These are phyloP conservation scores for Diplolepis rosae DNA, from an alignment of 2,888 invertebrate species.

Conservation along the genomic window DNA sequence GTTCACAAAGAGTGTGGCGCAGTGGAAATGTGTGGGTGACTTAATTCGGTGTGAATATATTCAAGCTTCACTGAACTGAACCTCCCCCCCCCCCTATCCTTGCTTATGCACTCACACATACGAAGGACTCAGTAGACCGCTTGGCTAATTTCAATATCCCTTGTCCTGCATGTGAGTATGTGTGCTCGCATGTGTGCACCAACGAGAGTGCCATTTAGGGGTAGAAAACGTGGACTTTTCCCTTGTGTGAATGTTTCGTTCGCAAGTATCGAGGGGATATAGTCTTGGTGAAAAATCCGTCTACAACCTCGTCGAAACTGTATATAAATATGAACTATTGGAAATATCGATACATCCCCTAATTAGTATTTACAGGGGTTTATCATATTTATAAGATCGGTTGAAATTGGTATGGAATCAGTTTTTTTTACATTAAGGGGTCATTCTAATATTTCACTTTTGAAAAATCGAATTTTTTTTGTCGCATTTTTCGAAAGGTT, in stretches of 20 bases:
- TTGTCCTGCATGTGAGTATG: conserved; percentile 18
- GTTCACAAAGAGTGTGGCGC: conserved; percentile 34
- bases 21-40: conserved; percentile 61
- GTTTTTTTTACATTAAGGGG: too few relatives aligned
- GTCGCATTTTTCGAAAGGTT: too few relatives aligned
- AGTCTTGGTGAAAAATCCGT: conserved; percentile 48
- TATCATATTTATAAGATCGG: too few relatives aligned
- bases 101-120: conserved; percentile 22
- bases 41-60: conserved; percentile 62
- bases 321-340: conserved; percentile 20
- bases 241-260: conserved; percentile 33
- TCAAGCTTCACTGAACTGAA: conserved; percentile 60
- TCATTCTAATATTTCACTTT: too few relatives aligned
- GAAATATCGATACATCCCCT: conserved; percentile 6
- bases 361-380: too few relatives aligned
- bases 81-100: conserved; percentile 35
- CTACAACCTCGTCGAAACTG: conserved; percentile 9
- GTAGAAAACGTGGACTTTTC: conserved; percentile 27
- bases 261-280: conserved; percentile 50
- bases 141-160: conserved; percentile 67
- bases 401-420: too few relatives aligned
- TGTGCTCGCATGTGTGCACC: conserved; percentile 23
- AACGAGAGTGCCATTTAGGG: conserved; percentile 31
- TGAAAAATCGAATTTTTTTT: too few relatives aligned
- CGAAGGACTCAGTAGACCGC: conserved; percentile 46